These are phyloP conservation scores for Cichlasoma orientale DNA, from an alignment of 2,797 vertebrate species.

Conservation along the genomic window DNA sequence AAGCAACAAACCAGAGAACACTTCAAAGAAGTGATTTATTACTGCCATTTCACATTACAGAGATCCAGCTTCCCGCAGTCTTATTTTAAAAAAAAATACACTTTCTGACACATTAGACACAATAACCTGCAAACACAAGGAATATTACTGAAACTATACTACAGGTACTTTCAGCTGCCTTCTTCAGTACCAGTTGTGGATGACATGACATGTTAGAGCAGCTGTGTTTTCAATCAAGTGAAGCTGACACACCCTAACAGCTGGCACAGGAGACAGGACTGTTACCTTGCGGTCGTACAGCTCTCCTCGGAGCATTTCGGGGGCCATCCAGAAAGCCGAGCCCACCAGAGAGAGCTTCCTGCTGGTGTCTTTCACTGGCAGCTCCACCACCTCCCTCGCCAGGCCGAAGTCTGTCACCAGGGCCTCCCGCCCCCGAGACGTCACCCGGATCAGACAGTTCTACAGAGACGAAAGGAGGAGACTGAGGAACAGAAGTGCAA, in stretches of 20 bases:
- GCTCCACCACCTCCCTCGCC: slow-evolving; percentile 88
- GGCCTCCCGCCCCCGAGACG: slow-evolving; percentile 81
- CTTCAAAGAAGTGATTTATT: neutral
- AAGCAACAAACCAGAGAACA: neutral
- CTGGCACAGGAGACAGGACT: neutral
- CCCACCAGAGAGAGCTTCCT: slow-evolving; percentile 90
- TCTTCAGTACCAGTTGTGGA: no score
- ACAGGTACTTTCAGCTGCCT: no score
- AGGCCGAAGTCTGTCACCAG: slow-evolving; percentile 90
- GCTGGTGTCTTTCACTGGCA: slow-evolving; percentile 78
- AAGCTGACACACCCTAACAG: neutral
- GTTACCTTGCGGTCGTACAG: slow-evolving; percentile 88
- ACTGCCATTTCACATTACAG: neutral
- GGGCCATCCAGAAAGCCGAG: slow-evolving; percentile 93
- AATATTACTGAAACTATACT: no score
- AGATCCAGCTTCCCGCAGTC: neutral
- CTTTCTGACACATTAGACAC: neutral
- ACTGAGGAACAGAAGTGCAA: neutral
- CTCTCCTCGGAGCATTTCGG: slow-evolving; percentile 90
- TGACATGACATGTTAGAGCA: neutral
- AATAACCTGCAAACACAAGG: no score
- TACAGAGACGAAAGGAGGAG: slow-evolving; percentile 46
- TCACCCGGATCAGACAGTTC: slow-evolving; percentile 89
- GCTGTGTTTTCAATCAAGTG: neutral
- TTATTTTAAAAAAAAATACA: neutral